Percentiles rank a stretch among this genome's conserved stretches.
These are phyloP conservation scores for Campoplex nolae DNA, from an alignment of 2,888 invertebrate species.

Conservation along the genomic window DNA sequence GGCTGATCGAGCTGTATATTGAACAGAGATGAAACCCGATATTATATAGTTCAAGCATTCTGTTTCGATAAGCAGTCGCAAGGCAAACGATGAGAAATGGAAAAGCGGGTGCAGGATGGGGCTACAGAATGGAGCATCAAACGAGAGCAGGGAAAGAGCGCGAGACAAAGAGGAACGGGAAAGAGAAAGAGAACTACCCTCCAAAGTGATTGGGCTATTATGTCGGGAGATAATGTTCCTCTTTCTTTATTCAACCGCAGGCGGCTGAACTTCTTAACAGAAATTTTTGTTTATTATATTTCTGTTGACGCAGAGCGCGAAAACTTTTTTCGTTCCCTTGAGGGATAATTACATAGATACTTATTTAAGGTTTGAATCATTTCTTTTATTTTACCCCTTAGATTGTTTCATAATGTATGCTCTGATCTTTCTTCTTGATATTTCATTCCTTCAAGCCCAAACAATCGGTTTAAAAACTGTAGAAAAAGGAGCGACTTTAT, in stretches of 20 bases:
- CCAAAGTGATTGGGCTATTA: conserved; percentile 59
- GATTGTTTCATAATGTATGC: conserved; percentile 13
- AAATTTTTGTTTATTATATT: conserved; percentile 20
- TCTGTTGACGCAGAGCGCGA: neutral
- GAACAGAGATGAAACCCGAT: conserved; percentile 35
- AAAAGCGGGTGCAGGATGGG: conserved; percentile 31
- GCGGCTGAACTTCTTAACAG: conserved; percentile 37
- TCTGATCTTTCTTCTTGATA: neutral
- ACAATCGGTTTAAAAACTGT: conserved; percentile 11
- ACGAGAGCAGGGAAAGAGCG: neutral
- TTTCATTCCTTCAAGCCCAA: neutral
- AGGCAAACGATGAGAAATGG: conserved; percentile 36
- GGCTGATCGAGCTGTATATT: conserved; percentile 21
- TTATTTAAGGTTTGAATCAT: neutral
- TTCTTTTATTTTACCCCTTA: conserved; percentile 17
- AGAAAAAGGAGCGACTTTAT: conserved; percentile 13
- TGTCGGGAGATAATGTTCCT: conserved; percentile 44
- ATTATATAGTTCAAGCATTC: conserved; percentile 19
- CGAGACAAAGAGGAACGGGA: conserved; percentile 10
- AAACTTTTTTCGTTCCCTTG: neutral
- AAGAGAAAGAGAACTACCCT: conserved; percentile 16
- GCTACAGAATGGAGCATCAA: conserved; percentile 26
- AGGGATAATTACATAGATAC: neutral
- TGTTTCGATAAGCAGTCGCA: conserved; percentile 41
- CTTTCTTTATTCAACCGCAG: conserved; percentile 42